phyloP scores from a whole-genome alignment of 37 sponge, comb jelly and placozoan species.

The Aphrocallistes beatrix region DNA sequence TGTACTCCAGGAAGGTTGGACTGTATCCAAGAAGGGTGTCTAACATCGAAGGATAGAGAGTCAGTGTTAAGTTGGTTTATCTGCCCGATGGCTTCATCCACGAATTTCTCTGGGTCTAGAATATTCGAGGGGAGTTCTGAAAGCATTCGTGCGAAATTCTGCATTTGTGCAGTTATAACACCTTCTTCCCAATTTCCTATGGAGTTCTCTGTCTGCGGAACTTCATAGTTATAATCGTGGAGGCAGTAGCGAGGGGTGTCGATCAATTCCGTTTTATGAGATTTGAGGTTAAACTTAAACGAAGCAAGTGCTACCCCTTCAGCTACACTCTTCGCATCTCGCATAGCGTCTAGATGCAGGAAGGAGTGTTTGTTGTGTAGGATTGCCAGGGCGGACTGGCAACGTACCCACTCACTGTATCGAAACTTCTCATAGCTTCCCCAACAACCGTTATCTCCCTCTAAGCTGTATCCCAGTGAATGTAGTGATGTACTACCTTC shows the following conservation, averaged over 20 bases:
- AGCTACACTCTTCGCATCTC: neutral
- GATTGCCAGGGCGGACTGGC: neutral
- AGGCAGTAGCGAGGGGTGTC: neutral
- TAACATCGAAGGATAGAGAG: neutral
- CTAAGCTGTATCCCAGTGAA: neutral
- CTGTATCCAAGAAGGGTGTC: slow-evolving; percentile 56
- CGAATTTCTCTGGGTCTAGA: slow-evolving; percentile 77
- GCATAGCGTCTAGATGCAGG: neutral
- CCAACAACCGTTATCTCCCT: neutral
- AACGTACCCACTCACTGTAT: neutral
- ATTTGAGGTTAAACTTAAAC: neutral
- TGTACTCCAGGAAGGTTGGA: slow-evolving; percentile 73
- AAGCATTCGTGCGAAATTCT: slow-evolving; percentile 77
- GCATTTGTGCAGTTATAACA: slow-evolving; percentile 37
- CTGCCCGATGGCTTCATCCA: slow-evolving; percentile 30
- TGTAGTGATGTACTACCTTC: neutral
- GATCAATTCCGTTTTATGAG: neutral
- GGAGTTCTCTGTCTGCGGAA: neutral
- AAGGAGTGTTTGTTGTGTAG: neutral
- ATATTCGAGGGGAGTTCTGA: slow-evolving; percentile 77
- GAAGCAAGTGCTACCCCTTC: slow-evolving; percentile 2
- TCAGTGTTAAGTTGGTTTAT: neutral
- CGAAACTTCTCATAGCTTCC: neutral
- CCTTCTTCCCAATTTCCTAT: slow-evolving; percentile 49
- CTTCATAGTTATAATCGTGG: too few species aligned